A percentile compares a stretch with the other conserved stretches of the same genome.
phyloP scores from a whole-genome alignment of 2,113 vertebrate genomes.

The Notechis scutatus region DNA sequence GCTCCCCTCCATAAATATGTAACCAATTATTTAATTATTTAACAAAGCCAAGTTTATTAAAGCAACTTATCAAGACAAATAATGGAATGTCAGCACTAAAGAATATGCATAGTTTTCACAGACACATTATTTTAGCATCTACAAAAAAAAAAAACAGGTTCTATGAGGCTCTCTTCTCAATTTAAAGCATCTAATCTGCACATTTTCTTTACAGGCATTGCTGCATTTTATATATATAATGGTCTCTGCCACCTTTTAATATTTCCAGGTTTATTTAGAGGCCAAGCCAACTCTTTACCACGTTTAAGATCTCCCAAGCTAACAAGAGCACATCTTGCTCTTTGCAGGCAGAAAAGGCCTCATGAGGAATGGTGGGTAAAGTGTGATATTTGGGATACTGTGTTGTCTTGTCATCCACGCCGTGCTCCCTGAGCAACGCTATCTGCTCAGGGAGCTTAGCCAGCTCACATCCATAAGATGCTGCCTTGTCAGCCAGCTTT shows the following conservation, averaged over 20 bases:
- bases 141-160: neutral
- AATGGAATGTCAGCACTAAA: neutral
- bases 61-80: neutral
- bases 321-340: constrained; percentile 56
- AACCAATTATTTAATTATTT: neutral
- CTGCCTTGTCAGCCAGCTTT: constrained; percentile 56
- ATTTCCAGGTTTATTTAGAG: neutral
- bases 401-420: constrained; percentile 71
- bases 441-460: constrained; percentile 55
- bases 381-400: constrained; percentile 73
- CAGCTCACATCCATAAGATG: constrained; percentile 48
- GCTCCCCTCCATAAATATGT: neutral
- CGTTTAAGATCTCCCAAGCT: constrained; percentile 32
- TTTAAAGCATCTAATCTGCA: neutral
- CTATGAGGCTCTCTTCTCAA: neutral
- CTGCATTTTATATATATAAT: neutral
- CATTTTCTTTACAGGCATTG: neutral
- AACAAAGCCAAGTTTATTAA: neutral
- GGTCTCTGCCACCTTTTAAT: neutral
- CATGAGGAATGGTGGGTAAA: constrained; percentile 70
- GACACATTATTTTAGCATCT: neutral
- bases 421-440: constrained; percentile 49
- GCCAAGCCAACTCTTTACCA: constrained; percentile 23
- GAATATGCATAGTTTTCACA: neutral
- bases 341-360: constrained; percentile 51